Base-by-base conservation (phyloP, 2,797 vertebrate genomes). In the Novumbra hubbsi region DNA sequence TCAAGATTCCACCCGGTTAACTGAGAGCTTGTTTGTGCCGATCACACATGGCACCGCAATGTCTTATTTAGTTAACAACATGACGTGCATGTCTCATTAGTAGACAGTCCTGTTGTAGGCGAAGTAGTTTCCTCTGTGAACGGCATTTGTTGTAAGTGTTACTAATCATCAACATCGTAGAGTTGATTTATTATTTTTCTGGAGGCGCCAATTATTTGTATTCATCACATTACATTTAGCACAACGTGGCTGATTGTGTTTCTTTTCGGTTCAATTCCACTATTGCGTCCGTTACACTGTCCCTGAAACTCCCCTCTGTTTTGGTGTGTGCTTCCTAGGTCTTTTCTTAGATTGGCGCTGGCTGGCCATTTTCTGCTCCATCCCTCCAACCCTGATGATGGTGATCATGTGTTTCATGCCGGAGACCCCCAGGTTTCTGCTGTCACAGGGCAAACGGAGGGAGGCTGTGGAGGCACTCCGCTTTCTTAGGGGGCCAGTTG, bases 391-490 rank as follows among this genome's bases (percentile, higher is more conserved):
- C 12, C 70, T 95, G 76, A 92, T 98, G 93, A 84, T 98, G 55
- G 78, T 95, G 50, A 88, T 91, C 11, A 96, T 97, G 96, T 94
- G 91, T 86, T 95, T 93, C 84, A 95, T 98, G 96, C 97, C 97
- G 0, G 97, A 98, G 88, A 96, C 96, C 0, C 97, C 97, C 0
- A 90, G 94, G 11, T 98, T 94, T 91, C 91, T 98, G 83, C 90
- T 98, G 80, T 91, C 90, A 0, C 90, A 66, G 79, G 93, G 94
- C 9, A 94, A 88, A 77, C 83, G 34, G 77, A 78, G 86, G 0
- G 96, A 98, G 79, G 96, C 97, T 0, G 81, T 92, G 73, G 92
- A 93, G 5, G 89, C 95, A 0, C 81, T 96, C 70, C 87, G 78
- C 19, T 98, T 97, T 84, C 92, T 99, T 75, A 88, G 96, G 71